Evolutionary conservation across 1,140 invertebrate genomes (phyloP), one percentile per base, ranked within the genome.

Genomic region (Trissolcus basalis): DNA sequence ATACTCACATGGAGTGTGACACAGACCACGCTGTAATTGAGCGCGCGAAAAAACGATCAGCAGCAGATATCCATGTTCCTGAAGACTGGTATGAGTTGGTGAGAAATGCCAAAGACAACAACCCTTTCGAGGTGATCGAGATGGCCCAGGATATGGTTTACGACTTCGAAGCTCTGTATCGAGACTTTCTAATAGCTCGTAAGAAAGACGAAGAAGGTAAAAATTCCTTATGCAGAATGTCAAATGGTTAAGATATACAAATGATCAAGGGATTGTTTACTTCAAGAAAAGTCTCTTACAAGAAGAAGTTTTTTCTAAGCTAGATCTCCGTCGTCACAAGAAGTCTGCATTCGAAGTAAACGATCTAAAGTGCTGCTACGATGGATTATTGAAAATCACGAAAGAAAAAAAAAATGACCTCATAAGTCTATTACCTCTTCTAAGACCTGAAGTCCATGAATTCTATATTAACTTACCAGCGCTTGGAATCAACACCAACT

Each of bases 181-280:
- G 53, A 39, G 44, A 44, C 6, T 16, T 44, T 13, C 15, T 63
- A 12, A n/a, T 32, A 45, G 41, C 47, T 19, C 59, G 58, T 6
- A 35, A 45, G 45, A 51, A 50, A 63, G 43, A 15, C 56, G 33
- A 35, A 35, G 33, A 35, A 6, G 33, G 33, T 7, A 45, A 71
- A 16, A 55, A 35, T 50, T 55, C 39, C 15, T 16, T 0, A 64
- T 56, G 54, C 33, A 36, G 9, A n/a, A 60, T 16, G 48, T 59
- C 10, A 69, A 45, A 48, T 65, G 65, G 73, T 39, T 65, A 0
- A 10, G 59, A 9, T 76, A 35, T 27, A 74, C 56, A 8, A 61
- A 53, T n/a, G 36, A 55, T 4, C 47, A 65, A 36, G 60, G 69
- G 45, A 35, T 55, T 8, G 41, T 73, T 33, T 73, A 41, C 33